A percentile compares a stretch with the other conserved stretches of the same genome.
Conservation (phyloP, 2,888 invertebrate species). For the Pyrrhia umbra region DNA sequence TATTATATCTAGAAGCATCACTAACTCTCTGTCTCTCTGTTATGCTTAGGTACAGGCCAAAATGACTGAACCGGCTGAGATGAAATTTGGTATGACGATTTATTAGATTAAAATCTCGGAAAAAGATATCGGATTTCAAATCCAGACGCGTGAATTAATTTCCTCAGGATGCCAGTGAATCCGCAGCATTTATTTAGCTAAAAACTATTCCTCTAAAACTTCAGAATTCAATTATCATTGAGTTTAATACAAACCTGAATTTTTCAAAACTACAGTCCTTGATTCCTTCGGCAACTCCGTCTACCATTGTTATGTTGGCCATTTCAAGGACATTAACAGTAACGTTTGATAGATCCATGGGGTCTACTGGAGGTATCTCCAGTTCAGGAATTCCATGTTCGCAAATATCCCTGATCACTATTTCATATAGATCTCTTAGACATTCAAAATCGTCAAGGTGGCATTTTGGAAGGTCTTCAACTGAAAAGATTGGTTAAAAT, state of each 20-base stretch:
- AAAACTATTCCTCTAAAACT: no score
- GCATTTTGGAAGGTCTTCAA: constrained; percentile 70
- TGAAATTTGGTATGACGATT: no score
- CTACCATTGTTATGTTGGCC: constrained; percentile 65
- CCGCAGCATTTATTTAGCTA: no score
- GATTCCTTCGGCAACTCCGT: constrained; percentile 70
- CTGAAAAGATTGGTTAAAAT: constrained; percentile 50
- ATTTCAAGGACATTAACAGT: constrained; percentile 62
- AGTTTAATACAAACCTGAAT: constrained; percentile 59
- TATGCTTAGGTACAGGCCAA: no score
- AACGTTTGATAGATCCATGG: constrained; percentile 65
- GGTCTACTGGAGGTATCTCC: constrained; percentile 71
- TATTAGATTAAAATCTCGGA: no score
- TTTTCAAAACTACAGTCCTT: constrained; percentile 68
- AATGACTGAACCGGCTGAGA: no score
- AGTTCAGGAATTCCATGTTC: constrained; percentile 67
- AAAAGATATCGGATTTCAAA: no score
- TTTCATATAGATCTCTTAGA: constrained; percentile 58
- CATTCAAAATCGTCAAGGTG: constrained; percentile 68
- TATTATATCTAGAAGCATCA: no score
- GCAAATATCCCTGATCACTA: constrained; percentile 59
- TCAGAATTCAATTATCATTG: background rate
- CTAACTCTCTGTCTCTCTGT: no score
- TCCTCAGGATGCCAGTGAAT: no score
- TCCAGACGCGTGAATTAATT: no score